A percentile compares a stretch with the other conserved stretches of the same genome.
Evolutionary conservation across 2,888 invertebrate genomes (phyloP).

Genomic region (Idaea aversata): DNA sequence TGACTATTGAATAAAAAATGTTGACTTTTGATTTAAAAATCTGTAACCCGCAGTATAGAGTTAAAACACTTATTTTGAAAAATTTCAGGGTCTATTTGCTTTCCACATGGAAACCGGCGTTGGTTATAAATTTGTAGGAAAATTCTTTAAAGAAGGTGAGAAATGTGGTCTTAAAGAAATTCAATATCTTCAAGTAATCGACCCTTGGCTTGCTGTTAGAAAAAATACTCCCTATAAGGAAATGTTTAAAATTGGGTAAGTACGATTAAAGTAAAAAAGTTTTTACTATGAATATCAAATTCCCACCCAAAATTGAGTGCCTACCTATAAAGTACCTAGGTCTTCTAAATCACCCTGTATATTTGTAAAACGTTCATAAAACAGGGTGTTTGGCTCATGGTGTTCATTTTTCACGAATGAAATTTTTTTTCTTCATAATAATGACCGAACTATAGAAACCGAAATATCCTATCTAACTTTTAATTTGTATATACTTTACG

Average conservation of each 20-base stretch:
- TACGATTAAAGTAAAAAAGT: constrained; percentile 2
- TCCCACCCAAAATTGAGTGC: no score
- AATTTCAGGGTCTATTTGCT: constrained; percentile 79
- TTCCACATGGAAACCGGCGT: constrained; percentile 84
- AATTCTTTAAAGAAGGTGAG: constrained; percentile 84
- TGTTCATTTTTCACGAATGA: no score
- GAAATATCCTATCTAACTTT: no score
- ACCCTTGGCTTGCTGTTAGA: constrained; percentile 82
- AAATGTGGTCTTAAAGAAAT: constrained; percentile 86
- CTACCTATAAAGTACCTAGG: no score
- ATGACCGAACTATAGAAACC: no score
- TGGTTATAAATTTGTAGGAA: constrained; percentile 83
- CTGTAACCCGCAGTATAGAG: background rate
- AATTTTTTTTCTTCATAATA: no score
- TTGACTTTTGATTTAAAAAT: background rate
- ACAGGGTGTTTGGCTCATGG: no score
- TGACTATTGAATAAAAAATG: no score
- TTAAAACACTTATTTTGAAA: background rate
- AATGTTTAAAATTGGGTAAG: constrained; percentile 82
- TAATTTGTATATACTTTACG: no score
- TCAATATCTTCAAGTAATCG: constrained; percentile 81
- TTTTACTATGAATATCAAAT: background rate
- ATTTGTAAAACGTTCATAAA: no score
- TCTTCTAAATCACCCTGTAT: no score
- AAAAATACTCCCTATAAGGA: constrained; percentile 83